These are phyloP conservation scores for Littorina saxatilis DNA, from an alignment of 1,140 invertebrate species.

Conservation along the genomic window DNA sequence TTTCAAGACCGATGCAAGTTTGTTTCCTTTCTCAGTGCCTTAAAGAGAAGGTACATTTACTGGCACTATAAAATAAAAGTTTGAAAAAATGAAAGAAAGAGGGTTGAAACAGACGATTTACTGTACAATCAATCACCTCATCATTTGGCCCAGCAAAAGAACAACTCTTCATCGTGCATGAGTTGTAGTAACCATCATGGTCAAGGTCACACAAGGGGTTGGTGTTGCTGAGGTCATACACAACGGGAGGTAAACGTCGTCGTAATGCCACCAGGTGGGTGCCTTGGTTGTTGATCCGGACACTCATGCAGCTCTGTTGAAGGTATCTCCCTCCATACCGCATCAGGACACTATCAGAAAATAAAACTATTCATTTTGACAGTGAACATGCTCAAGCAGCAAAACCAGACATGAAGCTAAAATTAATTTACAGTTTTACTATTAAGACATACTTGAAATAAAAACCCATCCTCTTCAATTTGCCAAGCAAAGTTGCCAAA, in stretches of 20 bases:
- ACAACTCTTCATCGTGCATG: conserved; percentile 97
- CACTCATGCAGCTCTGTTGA: conserved; percentile 91
- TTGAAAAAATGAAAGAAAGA: neutral
- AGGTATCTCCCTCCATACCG: conserved; percentile 83
- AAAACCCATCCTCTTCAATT: too few species aligned
- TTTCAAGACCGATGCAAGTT: too few species aligned
- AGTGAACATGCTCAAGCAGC: too few species aligned
- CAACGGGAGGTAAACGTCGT: conserved; percentile 87
- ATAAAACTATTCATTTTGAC: too few species aligned
- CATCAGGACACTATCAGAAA: conserved; percentile 73
- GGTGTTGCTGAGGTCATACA: conserved; percentile 84
- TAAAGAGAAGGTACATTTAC: too few species aligned
- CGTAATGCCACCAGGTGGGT: conserved; percentile 88
- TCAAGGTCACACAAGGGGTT: conserved; percentile 90
- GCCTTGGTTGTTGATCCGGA: conserved; percentile 89
- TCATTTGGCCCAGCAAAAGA: conserved; percentile 93
- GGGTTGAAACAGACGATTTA: neutral
- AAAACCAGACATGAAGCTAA: too few species aligned
- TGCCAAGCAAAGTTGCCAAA: too few species aligned
- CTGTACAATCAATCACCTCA: conserved; percentile 75
- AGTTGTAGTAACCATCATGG: conserved; percentile 94
- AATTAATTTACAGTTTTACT: too few species aligned
- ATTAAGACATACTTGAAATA: too few species aligned
- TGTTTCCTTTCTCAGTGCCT: too few species aligned
- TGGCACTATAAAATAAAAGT: conserved; percentile 12